Percentiles rank a stretch among this genome's conserved stretches.
Conservation (phyloP, 2,113 vertebrate genomes). For the Geococcyx californianus region DNA sequence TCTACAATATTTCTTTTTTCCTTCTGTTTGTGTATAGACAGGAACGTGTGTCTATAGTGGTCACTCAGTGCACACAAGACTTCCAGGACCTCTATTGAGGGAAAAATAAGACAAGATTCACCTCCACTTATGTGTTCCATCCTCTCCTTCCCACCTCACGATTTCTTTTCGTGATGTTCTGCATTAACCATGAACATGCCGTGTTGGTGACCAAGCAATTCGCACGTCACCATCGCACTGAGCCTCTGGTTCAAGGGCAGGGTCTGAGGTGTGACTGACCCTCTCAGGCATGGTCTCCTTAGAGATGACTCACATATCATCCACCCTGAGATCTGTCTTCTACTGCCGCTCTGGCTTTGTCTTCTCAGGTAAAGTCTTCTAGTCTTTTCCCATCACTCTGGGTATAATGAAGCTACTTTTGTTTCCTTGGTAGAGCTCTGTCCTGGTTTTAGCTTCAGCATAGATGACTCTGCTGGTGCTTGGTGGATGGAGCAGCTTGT, state of each 20-base stretch:
- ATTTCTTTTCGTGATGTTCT: not conserved
- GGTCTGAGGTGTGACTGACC: too few relatives aligned
- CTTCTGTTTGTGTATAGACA: not conserved
- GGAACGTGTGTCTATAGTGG: not conserved
- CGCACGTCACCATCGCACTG: not conserved
- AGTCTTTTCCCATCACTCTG: not conserved
- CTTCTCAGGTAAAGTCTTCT: not conserved
- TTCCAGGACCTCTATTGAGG: not conserved
- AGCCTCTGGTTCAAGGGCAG: too few relatives aligned
- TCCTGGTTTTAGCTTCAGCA: not conserved
- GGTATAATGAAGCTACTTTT: not conserved
- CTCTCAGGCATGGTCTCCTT: too few relatives aligned
- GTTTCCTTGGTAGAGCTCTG: not conserved
- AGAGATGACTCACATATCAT: too few relatives aligned
- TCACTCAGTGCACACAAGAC: not conserved
- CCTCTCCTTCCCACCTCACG: not conserved
- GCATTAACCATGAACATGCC: not conserved
- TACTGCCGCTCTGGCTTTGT: accelerated
- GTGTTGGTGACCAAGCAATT: not conserved
- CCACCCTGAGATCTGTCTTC: not conserved
- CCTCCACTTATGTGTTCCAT: accelerated
- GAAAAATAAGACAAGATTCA: not conserved
- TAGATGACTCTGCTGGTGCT: not conserved
- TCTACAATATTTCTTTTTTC: not conserved
- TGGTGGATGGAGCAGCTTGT: not conserved